Conservation (phyloP, 2,113 vertebrate species). For the Octodon degus region DNA sequence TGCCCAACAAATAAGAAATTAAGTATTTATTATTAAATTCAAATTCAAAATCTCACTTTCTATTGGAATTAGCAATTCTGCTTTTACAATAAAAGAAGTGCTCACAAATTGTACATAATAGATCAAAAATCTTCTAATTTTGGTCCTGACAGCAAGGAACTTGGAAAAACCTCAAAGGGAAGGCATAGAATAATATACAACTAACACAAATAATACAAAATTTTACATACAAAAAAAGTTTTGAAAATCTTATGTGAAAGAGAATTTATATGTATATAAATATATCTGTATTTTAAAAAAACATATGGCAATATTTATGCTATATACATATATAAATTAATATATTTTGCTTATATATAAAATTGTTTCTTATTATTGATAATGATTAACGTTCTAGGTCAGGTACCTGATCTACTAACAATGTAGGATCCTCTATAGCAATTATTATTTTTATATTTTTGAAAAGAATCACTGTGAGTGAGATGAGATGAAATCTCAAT, state of each 20-base stretch:
- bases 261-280: not conserved
- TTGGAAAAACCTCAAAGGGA: not conserved
- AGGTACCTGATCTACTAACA: not conserved
- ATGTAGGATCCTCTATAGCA: not conserved
- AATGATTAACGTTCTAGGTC: not conserved
- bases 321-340: not conserved
- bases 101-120: not conserved
- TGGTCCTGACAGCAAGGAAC: not conserved
- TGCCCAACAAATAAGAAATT: not conserved
- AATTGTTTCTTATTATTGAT: not conserved
- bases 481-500: not conserved
- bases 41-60: not conserved
- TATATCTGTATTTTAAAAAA: no score
- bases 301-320: no score
- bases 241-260: not conserved
- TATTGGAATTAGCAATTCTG: not conserved
- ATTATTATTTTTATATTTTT: not conserved
- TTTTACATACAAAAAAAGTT: not conserved
- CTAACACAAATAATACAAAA: not conserved
- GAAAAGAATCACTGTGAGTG: not conserved
- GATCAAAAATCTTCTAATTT: not conserved
- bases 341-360: not conserved
- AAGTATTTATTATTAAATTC: conserved; percentile 14
- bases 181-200: not conserved
- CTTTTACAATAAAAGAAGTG: not conserved